Evolutionary conservation across 2,797 vertebrate genomes (phyloP), one percentile per base, ranked within the genome.

Genomic region (Vipera latastei): DNA sequence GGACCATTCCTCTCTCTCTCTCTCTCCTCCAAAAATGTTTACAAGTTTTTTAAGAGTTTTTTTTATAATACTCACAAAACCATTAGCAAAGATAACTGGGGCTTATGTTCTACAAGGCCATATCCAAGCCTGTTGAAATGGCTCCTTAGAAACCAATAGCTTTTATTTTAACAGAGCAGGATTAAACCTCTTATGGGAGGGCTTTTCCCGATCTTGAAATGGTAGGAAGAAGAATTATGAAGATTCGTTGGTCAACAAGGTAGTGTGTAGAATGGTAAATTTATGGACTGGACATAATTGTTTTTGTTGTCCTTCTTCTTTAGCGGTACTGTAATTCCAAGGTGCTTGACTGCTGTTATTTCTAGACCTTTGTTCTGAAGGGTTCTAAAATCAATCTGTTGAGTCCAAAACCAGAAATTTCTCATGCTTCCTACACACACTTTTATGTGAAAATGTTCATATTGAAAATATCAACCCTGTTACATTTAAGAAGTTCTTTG

Each of bases 11-110:
- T n/a, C 86, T 38, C 18, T 53, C 8, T 11, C 51, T n/a, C 86
- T 38, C 18, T 48, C n/a, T 55, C 28, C 90, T 83, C 91, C 51
- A 91, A 78, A 20, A 91, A 53, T 73, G 92, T 93, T 93, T 91
- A 91, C 89, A 93, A 44, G 32, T 7, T 4, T 90, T 90, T 56
- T 11, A 53, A 53, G 51, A 53, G 51, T 11, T 69, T 73, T 73
- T 78, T 1, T 60, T 78, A 38, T 38, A 38, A 78, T 60, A 53
- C 25, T 38, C 86, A 48, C 85, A 38, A 86, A 9, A 13, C 51
- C 57, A 65, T 32, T 16, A 48, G 56, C 25, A 28, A 25, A 63
- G n/a, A n/a, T 48, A 28, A 26, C 11, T 20, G 32, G 78, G 38
- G 48, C 73, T 53, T 48, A 55, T 14, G 26, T 56, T 65, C 60